Evolutionary conservation across 2,797 vertebrate genomes (phyloP).

Genomic region (Xyrichtys novacula): DNA sequence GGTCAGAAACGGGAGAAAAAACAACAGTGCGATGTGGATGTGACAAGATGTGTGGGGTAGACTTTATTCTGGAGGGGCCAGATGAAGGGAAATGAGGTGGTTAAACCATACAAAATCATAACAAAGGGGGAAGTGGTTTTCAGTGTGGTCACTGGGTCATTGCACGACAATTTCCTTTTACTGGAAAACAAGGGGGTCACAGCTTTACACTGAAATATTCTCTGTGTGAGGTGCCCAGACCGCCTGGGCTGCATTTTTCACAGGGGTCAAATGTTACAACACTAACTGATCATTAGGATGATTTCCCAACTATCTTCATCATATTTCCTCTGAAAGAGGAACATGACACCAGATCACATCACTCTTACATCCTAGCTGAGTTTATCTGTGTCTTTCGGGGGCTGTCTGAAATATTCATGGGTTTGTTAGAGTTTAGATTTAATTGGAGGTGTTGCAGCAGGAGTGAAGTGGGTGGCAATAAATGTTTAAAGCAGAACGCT

Average conservation of each 20-base stretch:
- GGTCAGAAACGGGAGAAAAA: conserved; percentile 59
- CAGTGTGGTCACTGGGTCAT: conserved; percentile 78
- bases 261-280: conserved; percentile 65
- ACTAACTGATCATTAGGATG: conserved; percentile 10
- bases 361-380: background rate
- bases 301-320: conserved; percentile 11
- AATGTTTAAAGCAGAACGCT: conserved; percentile 78
- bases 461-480: conserved; percentile 73
- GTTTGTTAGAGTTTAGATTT: conserved; percentile 58
- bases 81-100: conserved; percentile 70
- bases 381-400: conserved; percentile 22
- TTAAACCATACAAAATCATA: conserved; percentile 75
- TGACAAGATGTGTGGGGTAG: conserved; percentile 63
- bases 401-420: conserved; percentile 60
- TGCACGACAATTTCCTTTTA: conserved; percentile 77
- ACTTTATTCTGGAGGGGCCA: conserved; percentile 47
- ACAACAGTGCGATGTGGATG: conserved; percentile 48
- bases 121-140: conserved; percentile 81
- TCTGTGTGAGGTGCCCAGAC: conserved; percentile 68
- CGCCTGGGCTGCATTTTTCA: conserved; percentile 53
- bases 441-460: conserved; percentile 71
- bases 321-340: conserved; percentile 15
- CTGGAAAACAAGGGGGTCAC: conserved; percentile 79
- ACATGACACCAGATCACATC: background rate
- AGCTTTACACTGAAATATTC: conserved; percentile 69